phyloP scores from a whole-genome alignment of 2,797 vertebrate genomes.

The Amniataba percoides region DNA sequence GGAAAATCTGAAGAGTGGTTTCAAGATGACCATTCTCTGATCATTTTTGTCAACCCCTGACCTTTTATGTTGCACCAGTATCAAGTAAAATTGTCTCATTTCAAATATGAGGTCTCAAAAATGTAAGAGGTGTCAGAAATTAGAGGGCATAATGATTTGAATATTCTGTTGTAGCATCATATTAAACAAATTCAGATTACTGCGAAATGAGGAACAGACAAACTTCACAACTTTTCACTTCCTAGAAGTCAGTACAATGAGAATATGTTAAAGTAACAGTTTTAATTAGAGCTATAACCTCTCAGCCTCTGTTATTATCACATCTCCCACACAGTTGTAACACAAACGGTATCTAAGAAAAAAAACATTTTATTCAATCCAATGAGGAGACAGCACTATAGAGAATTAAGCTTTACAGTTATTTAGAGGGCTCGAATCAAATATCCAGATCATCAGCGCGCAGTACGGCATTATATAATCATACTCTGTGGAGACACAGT shows the following conservation, averaged over 20 bases:
- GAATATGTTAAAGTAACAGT: slow-evolving; percentile 26
- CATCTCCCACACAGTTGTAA: slow-evolving; percentile 45
- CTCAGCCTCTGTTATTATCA: slow-evolving; percentile 38
- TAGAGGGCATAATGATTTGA: not conserved
- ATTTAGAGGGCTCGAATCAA: not conserved
- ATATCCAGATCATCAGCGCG: not conserved
- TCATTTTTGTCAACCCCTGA: not conserved
- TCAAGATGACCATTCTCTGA: not conserved
- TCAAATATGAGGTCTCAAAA: not conserved
- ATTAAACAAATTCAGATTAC: not conserved
- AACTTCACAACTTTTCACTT: not conserved
- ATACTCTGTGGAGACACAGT: not conserved
- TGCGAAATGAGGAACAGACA: not conserved
- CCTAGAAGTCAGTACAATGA: not conserved
- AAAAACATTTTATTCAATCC: not conserved
- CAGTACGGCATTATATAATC: not conserved
- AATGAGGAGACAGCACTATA: not conserved
- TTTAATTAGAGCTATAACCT: slow-evolving; percentile 34
- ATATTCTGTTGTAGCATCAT: not conserved
- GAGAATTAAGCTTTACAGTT: not conserved
- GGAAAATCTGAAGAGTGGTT: too few species aligned
- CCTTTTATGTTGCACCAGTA: not conserved
- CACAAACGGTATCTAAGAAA: slow-evolving; percentile 21
- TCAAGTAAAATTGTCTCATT: not conserved
- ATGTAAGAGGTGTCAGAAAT: not conserved